Evolutionary conservation across 1,140 invertebrate genomes (phyloP).

Genomic region (Drosophila kikkawai): DNA sequence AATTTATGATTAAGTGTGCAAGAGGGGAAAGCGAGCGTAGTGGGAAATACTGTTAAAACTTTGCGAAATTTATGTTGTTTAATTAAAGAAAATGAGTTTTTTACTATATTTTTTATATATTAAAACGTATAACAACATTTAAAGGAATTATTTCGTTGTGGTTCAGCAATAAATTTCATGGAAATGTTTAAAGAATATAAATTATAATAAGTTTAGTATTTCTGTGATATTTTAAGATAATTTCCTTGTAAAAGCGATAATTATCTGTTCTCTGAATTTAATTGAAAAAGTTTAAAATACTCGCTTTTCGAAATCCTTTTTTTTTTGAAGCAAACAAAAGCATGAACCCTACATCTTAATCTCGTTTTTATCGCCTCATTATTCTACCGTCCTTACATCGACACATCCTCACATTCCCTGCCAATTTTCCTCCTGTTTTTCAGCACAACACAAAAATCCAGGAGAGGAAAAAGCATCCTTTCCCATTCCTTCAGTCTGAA

Average conservation of each 20-base stretch:
- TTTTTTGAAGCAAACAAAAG: background rate
- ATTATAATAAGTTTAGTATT: too few species aligned
- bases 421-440: constrained; percentile 20
- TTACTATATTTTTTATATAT: too few species aligned
- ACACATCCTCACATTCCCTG: constrained; percentile 1
- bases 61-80: constrained; percentile 3
- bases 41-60: constrained; percentile 5
- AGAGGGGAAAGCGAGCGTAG: background rate
- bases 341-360: constrained; percentile 30
- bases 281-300: background rate
- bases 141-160: background rate
- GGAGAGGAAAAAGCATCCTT: constrained; percentile 12
- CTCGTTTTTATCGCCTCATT: constrained; percentile 44
- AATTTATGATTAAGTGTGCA: constrained; percentile 27
- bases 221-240: too few species aligned
- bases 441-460: constrained; percentile 11
- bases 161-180: background rate
- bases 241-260: background rate
- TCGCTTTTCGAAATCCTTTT: background rate
- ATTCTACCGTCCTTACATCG: constrained; percentile 23
- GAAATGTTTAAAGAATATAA: too few species aligned
- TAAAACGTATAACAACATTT: background rate
- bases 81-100: background rate
- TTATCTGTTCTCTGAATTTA: background rate
- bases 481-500: constrained; percentile 10